A percentile compares a stretch with the other conserved stretches of the same genome.
phyloP scores from a whole-genome alignment of 2,888 invertebrate species.

The Carpatolechia fugitivella region DNA sequence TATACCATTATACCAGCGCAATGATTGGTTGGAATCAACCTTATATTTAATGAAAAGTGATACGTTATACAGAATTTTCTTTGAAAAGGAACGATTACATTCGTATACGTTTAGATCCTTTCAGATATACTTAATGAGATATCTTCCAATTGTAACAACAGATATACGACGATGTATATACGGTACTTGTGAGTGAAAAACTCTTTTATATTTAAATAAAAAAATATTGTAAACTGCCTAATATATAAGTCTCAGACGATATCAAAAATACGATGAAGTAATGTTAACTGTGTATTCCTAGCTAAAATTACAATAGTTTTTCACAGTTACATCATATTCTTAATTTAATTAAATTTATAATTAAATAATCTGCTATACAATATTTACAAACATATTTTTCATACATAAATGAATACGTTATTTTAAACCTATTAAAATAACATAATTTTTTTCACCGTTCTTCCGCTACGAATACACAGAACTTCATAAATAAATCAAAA shows the following conservation, averaged over 20 bases:
- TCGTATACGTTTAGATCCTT: constrained; percentile 85
- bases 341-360: no score
- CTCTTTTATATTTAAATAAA: constrained; percentile 75
- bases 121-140: constrained; percentile 46
- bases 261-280: constrained; percentile 39
- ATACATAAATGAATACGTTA: not conserved
- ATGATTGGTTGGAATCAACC: constrained; percentile 60
- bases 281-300: constrained; percentile 25
- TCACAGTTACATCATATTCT: not conserved
- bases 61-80: constrained; percentile 71
- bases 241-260: constrained; percentile 61
- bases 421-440: not conserved
- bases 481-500: constrained; percentile 49
- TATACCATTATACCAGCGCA: constrained; percentile 74
- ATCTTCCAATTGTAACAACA: constrained; percentile 74
- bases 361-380: no score
- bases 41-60: constrained; percentile 63
- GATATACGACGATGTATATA: constrained; percentile 76
- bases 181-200: constrained; percentile 67
- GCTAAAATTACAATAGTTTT: constrained; percentile 13
- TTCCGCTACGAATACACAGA: constrained; percentile 37
- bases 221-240: constrained; percentile 72
- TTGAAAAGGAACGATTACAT: constrained; percentile 79
- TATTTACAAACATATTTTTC: not conserved
- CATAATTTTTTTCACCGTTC: not conserved